Base-by-base conservation (phyloP, 2,797 vertebrate species). In the Oophaga sylvatica region DNA sequence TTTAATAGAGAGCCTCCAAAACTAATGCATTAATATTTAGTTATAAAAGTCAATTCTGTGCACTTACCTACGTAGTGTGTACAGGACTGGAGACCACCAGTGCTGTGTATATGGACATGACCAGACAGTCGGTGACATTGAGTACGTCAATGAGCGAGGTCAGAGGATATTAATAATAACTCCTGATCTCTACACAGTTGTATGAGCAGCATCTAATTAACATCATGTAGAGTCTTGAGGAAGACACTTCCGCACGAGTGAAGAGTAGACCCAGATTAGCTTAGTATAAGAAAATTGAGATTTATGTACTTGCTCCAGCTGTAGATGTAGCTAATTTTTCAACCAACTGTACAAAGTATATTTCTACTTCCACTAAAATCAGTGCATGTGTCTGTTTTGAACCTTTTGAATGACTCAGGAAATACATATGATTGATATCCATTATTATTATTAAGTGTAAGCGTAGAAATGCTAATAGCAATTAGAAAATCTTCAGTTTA, bases 291-390 rank as follows among this genome's bases (percentile, higher is more conserved):
- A 56, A 56, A 77, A 56, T 77, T 13, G 56, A 77, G 75, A 77
- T 77, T 77, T 56, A 77, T 77, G 75, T 77, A 77, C 75, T 77
- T 77, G 75, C n/a, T 77, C 75, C 12, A 77, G 75, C 75, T 53
- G 75, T 53, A 77, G 48, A 22, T 16, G 0, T 15, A 53, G 73
- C 45, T 77, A n/a, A 56, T 56, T 77, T 56, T 56, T 17, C 12
- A 77, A 77, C 48, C 26, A 56, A 76, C 26, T 76, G 13, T 15
- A 26, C 73, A 56, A 48, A n/a, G 73, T 56, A n/a, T 76, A 76
- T 26, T n/a, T 76, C 22, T 26, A 76, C 45, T 22, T 22, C 45
- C 73, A 56, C 22, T 53, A 76, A 56, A 16, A 56, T 76, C 22
- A 26, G 41, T 48, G 4, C 45, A 76, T 48, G 20, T 26, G 31